These are phyloP conservation scores for Syngnathus scovelli DNA, from an alignment of 2,113 vertebrate species.

Conservation along the genomic window DNA sequence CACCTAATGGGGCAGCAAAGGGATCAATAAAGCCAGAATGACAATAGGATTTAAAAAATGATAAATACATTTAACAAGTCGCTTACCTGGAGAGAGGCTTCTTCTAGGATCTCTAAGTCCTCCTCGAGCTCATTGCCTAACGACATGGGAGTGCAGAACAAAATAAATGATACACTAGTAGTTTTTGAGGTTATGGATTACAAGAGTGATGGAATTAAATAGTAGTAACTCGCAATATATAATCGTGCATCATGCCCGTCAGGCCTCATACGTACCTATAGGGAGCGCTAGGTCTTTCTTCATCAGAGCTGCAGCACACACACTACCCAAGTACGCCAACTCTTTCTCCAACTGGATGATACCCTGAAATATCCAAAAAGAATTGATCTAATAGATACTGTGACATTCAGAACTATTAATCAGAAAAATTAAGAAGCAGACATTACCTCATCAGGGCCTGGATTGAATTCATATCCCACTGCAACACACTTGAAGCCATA, in stretches of 20 bases:
- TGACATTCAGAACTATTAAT: not conserved
- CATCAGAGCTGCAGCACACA: slow-evolving; percentile 96
- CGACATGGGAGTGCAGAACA: not conserved
- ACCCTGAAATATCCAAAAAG: slow-evolving; percentile 73
- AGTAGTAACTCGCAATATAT: too few relatives aligned
- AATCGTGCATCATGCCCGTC: too few relatives aligned
- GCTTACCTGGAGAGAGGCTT: slow-evolving; percentile 91
- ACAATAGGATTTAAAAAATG: not conserved
- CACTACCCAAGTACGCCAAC: slow-evolving; percentile 89
- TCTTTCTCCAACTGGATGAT: slow-evolving; percentile 97
- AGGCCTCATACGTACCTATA: slow-evolving; percentile 77
- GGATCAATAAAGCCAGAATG: slow-evolving; percentile 1
- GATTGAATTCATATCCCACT: slow-evolving; percentile 96
- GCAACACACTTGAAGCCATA: slow-evolving; percentile 97
- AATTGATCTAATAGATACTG: not conserved
- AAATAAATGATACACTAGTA: not conserved
- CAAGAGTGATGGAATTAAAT: not conserved
- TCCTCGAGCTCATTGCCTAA: slow-evolving; percentile 92
- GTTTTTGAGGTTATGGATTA: not conserved
- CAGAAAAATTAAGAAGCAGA: not conserved
- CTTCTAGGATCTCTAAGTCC: slow-evolving; percentile 97
- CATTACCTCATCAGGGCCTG: slow-evolving; percentile 89
- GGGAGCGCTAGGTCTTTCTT: slow-evolving; percentile 96
- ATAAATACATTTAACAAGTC: not conserved
- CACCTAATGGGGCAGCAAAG: slow-evolving; percentile 68